These are phyloP conservation scores for Anoplopoma fimbria DNA, from an alignment of 2,113 vertebrate species.

Conservation along the genomic window DNA sequence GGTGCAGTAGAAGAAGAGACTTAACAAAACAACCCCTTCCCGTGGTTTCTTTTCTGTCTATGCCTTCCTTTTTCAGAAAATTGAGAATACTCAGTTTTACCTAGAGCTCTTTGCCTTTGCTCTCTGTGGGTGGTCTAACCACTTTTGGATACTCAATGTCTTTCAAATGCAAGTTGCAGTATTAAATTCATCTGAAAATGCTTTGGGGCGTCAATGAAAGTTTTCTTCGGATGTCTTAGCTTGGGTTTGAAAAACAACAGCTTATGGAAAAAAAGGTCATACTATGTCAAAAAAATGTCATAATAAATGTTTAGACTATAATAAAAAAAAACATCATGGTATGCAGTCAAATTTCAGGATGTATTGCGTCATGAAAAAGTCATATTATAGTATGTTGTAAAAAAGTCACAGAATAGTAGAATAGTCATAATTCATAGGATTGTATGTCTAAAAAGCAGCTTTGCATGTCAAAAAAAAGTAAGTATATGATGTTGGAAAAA, in stretches of 20 bases:
- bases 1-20: conserved; percentile 33
- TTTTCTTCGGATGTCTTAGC: conserved; percentile 13
- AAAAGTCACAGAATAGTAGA: neutral
- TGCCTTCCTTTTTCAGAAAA: neutral
- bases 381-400: neutral
- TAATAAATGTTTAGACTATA: neutral
- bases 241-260: neutral
- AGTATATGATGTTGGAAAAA: neutral
- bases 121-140: conserved; percentile 59
- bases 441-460: neutral
- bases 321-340: neutral
- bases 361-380: neutral
- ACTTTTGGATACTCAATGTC: conserved; percentile 65
- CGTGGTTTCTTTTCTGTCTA: conserved; percentile 26
- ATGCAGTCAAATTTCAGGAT: neutral
- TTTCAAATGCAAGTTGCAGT: conserved; percentile 74
- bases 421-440: neutral
- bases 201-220: neutral
- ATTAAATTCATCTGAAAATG: conserved; percentile 73
- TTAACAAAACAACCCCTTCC: conserved; percentile 29
- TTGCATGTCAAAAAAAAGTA: neutral
- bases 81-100: conserved; percentile 22
- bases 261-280: neutral
- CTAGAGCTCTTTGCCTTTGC: conserved; percentile 56
- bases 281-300: neutral